Evolutionary conservation across 2,888 invertebrate genomes (phyloP).

Genomic region (Deilephila porcellus): DNA sequence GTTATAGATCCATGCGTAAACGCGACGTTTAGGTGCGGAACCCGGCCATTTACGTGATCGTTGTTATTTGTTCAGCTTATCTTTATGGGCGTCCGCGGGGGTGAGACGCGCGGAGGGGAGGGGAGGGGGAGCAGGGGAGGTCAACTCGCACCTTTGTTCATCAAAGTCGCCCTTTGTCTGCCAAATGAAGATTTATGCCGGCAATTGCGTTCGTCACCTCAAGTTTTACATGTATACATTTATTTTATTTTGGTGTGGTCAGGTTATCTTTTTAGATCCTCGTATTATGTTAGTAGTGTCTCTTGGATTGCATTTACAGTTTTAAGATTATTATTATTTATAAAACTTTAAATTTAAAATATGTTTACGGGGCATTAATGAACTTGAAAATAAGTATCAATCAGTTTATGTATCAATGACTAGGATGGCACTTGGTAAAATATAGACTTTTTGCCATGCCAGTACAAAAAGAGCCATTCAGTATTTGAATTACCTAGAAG

Average conservation of each 20-base stretch:
- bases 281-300: too few relatives aligned
- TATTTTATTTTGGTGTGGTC: background rate
- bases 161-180: conserved; percentile 45
- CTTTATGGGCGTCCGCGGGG: conserved; percentile 36
- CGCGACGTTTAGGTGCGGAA: background rate
- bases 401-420: too few relatives aligned
- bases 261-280: too few relatives aligned
- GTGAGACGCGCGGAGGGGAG: background rate
- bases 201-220: conserved; percentile 25
- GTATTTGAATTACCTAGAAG: background rate
- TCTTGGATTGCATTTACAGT: background rate
- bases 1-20: background rate
- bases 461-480: background rate
- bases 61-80: conserved; percentile 20
- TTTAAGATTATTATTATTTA: too few relatives aligned
- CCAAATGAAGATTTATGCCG: conserved; percentile 50
- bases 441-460: too few relatives aligned
- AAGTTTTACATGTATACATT: background rate
- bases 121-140: background rate
- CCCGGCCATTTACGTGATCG: conserved; percentile 4
- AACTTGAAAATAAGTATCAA: too few relatives aligned
- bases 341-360: too few relatives aligned
- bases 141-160: conserved; percentile 37
- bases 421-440: background rate
- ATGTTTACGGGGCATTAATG: too few relatives aligned